Conservation (phyloP, 1,140 invertebrate genomes). For the Pectinophora gossypiella region DNA sequence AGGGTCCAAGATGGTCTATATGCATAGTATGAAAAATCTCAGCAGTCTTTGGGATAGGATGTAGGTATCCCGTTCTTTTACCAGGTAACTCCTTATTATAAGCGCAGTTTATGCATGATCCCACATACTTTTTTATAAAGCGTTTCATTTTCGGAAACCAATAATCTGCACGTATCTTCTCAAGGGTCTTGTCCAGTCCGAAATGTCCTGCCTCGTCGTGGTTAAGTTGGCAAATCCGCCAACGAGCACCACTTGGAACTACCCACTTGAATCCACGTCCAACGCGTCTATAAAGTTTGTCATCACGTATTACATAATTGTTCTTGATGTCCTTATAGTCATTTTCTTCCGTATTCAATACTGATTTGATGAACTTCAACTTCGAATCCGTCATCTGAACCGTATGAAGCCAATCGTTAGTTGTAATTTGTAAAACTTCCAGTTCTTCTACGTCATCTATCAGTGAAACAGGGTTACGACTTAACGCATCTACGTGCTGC, state of each 20-base stretch:
- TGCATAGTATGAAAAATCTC: not conserved
- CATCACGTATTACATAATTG: conserved; percentile 4
- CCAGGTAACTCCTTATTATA: not conserved
- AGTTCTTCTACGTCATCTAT: not conserved
- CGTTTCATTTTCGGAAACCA: conserved; percentile 19
- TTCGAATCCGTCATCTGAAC: not conserved
- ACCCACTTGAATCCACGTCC: not conserved
- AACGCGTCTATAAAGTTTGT: not conserved
- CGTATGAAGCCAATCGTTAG: not conserved
- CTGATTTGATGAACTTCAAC: not conserved
- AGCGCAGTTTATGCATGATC: conserved; percentile 17
- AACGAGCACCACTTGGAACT: not conserved
- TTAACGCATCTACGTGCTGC: not conserved
- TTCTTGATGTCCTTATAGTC: not conserved
- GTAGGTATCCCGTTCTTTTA: not conserved
- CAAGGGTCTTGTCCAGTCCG: conserved; percentile 9
- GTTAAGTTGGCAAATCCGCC: not conserved
- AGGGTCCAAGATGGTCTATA: not conserved
- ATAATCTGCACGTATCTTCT: conserved; percentile 11
- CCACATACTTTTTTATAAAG: conserved; percentile 15
- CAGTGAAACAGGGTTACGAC: not conserved
- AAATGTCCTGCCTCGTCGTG: conserved; percentile 14
- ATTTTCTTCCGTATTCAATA: not conserved
- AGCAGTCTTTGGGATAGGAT: not conserved
- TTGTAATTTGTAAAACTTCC: not conserved